These are phyloP conservation scores for Brachystomella parvula DNA, from an alignment of 1,140 invertebrate genomes.

Conservation along the genomic window DNA sequence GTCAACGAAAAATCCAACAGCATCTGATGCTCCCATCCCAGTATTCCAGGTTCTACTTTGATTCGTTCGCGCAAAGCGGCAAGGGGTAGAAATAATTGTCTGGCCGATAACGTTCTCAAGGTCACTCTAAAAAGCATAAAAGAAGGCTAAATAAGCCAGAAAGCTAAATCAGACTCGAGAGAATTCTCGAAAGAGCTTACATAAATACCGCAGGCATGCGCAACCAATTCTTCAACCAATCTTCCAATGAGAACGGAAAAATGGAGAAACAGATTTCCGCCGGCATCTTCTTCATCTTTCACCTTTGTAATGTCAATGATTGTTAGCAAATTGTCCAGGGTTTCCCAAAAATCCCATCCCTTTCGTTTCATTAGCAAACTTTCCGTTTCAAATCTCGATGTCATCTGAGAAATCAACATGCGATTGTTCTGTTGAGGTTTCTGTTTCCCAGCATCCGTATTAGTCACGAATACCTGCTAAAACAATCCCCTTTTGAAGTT, in stretches of 20 bases:
- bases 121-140: conserved; percentile 36
- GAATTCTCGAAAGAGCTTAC: conserved; percentile 42
- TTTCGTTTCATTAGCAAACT: conserved; percentile 19
- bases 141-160: background rate
- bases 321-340: conserved; percentile 70
- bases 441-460: conserved; percentile 35
- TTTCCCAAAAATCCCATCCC: conserved; percentile 67
- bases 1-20: conserved; percentile 91
- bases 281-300: conserved; percentile 51
- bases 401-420: conserved; percentile 34
- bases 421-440: conserved; percentile 30
- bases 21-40: conserved; percentile 91
- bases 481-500: background rate
- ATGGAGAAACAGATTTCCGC: conserved; percentile 63
- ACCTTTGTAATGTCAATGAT: conserved; percentile 69
- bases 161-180: conserved; percentile 11
- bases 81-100: conserved; percentile 73
- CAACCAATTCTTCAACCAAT: conserved; percentile 79
- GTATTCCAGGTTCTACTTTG: conserved; percentile 90
- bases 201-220: conserved; percentile 60
- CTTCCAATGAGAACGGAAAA: conserved; percentile 77
- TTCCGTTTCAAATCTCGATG: conserved; percentile 24
- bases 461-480: conserved; percentile 31
- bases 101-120: conserved; percentile 49
- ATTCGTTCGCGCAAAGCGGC: conserved; percentile 80